Evolutionary conservation across 2,888 invertebrate species (phyloP), one percentile per base, ranked within the genome.

Genomic region (Ypsolopha sequella): DNA sequence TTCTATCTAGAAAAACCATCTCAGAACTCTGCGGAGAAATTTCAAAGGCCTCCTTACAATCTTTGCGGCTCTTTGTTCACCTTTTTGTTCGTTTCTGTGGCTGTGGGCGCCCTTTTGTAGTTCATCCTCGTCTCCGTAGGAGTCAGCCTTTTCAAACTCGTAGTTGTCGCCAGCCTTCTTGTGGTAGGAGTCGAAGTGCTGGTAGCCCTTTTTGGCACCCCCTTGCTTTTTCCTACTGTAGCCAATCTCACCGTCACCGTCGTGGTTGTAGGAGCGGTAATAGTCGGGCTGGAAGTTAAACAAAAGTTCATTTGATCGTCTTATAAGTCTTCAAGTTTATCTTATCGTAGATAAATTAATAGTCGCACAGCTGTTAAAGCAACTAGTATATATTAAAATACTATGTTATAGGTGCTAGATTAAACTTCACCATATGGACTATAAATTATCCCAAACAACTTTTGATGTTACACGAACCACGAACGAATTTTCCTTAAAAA

Each of bases 81-180:
- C 85, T 78, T 61, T 78, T 58, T 60, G 75, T 60, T 77, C 80
- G 35, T 80, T 68, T 38, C 66, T 72, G 54, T 82, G 73, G 58
- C 79, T 80, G 67, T 80, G 71, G 0, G 78, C 81, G 1, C 73
- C 89, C 52, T 81, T 82, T 39, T 88, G 88, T 3, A 70, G 80
- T 34, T 77, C 86, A 11, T 85, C 76, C 11, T 88, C 88, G 45
- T 85, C 82, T 1, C 93, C 92, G 64, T 80, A 92, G 49, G 91
- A 89, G 45, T 90, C 89, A 63, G 91, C 89, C 63, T 90, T 89
- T 68, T 92, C 91, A 60, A 90, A 91, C 58, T 91, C 93, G 70
- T 91, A 92, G 64, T 91, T 88, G 71, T 93, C 92, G 0, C 92
- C 91, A 39, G 90, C 91, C 68, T 91, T 91, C 71, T 92, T 92